Evolutionary conservation across 2,888 invertebrate species (phyloP).

Genomic region (Rapana venosa): DNA sequence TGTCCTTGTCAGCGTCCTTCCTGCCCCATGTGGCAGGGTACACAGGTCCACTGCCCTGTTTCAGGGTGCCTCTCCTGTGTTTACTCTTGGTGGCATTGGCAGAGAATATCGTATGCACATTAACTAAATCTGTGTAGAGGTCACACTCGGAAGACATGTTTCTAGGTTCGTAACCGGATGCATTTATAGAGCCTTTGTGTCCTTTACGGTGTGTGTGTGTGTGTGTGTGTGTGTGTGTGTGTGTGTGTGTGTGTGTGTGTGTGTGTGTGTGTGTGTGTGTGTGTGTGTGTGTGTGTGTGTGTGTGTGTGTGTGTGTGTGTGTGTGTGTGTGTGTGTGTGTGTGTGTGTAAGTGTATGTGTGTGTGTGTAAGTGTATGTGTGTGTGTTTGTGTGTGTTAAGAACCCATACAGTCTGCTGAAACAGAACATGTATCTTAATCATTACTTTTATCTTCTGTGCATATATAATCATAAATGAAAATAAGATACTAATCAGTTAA

Average conservation of each 20-base stretch:
- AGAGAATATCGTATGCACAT: too few relatives aligned
- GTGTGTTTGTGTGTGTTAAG: not conserved
- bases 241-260: not conserved
- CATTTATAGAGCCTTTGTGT: too few relatives aligned
- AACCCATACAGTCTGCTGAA: not conserved
- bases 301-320: not conserved
- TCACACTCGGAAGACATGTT: too few relatives aligned
- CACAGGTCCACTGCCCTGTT: too few relatives aligned
- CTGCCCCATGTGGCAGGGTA: too few relatives aligned
- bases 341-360: not conserved
- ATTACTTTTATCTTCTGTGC: not conserved
- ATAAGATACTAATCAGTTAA: too few relatives aligned
- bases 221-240: not conserved
- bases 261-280: not conserved
- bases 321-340: not conserved
- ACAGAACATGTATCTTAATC: not conserved
- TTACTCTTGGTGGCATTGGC: too few relatives aligned
- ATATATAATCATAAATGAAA: too few relatives aligned
- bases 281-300: not conserved
- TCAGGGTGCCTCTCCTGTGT: too few relatives aligned
- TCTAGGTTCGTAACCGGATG: too few relatives aligned
- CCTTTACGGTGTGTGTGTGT: not conserved
- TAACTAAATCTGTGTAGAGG: too few relatives aligned
- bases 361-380: not conserved
- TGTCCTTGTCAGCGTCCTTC: too few relatives aligned